A percentile compares a stretch with the other conserved stretches of the same genome.
Evolutionary conservation across 2,113 vertebrate genomes (phyloP).

Genomic region (Excalfactoria chinensis): DNA sequence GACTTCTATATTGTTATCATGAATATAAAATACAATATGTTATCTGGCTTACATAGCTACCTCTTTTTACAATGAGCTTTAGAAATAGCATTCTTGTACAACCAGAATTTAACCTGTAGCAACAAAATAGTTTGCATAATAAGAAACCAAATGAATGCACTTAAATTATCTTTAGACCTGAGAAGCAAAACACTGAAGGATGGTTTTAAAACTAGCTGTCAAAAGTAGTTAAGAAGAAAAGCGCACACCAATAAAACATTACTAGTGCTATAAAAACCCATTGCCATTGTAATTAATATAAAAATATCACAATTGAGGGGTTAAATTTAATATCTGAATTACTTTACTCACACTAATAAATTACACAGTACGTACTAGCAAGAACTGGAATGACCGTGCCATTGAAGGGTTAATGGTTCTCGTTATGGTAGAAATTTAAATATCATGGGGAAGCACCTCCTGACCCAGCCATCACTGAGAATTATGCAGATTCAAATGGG

Average conservation of each 20-base stretch:
- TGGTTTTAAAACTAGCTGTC: neutral
- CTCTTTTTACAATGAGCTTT: neutral
- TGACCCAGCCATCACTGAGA: constrained; percentile 75
- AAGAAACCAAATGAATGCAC: neutral
- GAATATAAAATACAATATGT: neutral
- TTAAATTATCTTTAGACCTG: neutral
- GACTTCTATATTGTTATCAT: neutral
- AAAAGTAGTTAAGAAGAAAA: neutral
- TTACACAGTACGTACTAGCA: neutral
- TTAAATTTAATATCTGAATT: neutral
- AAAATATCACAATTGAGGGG: neutral
- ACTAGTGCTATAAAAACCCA: neutral
- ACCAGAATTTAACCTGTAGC: neutral
- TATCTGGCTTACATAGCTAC: neutral
- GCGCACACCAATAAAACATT: neutral
- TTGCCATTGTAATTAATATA: neutral
- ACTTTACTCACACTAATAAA: neutral
- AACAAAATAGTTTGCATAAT: neutral
- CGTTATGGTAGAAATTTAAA: constrained; percentile 52
- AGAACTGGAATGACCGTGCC: neutral
- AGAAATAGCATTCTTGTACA: neutral
- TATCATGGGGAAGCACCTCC: constrained; percentile 49
- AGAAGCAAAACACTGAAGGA: neutral
- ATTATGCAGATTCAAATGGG: constrained; percentile 82
- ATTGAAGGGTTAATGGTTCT: constrained; percentile 57